Percentiles rank a stretch among this genome's conserved stretches.
Conservation (phyloP, 2,888 invertebrate species). For the Caenorhabditis becei region DNA sequence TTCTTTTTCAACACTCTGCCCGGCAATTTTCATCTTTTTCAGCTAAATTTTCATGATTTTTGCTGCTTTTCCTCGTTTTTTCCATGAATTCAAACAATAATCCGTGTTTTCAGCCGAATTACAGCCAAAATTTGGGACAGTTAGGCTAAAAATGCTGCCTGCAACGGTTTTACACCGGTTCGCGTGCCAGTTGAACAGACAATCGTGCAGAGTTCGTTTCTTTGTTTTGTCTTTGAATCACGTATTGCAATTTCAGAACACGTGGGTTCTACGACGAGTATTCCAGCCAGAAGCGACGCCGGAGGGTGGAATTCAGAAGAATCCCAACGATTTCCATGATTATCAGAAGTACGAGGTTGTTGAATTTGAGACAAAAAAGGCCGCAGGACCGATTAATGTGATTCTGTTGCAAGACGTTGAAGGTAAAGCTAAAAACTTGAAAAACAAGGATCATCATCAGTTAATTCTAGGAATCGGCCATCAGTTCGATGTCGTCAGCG, state of each 20-base stretch:
- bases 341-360: constrained; percentile 73
- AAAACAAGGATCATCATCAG: no score
- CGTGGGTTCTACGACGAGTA: constrained; percentile 74
- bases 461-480: constrained; percentile 78
- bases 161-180: constrained; percentile 25
- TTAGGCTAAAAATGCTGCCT: constrained; percentile 27
- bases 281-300: constrained; percentile 73
- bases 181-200: constrained; percentile 31
- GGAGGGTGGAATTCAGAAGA: constrained; percentile 71
- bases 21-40: not conserved
- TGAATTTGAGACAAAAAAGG: constrained; percentile 69
- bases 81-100: not conserved
- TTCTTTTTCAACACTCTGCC: constrained; percentile 21
- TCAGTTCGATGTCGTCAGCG: constrained; percentile 78
- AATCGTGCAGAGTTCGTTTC: constrained; percentile 37
- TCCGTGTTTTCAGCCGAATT: not conserved
- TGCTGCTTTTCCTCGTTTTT: constrained; percentile 15
- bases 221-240: no score
- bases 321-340: constrained; percentile 75
- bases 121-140: constrained; percentile 8
- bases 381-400: constrained; percentile 74
- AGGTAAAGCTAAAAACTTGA: no score
- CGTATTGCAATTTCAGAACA: constrained; percentile 66
- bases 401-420: constrained; percentile 79
- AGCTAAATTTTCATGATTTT: no score